These are phyloP conservation scores for Yponomeuta plumbellus DNA, from an alignment of 2,888 invertebrate genomes.

Conservation along the genomic window DNA sequence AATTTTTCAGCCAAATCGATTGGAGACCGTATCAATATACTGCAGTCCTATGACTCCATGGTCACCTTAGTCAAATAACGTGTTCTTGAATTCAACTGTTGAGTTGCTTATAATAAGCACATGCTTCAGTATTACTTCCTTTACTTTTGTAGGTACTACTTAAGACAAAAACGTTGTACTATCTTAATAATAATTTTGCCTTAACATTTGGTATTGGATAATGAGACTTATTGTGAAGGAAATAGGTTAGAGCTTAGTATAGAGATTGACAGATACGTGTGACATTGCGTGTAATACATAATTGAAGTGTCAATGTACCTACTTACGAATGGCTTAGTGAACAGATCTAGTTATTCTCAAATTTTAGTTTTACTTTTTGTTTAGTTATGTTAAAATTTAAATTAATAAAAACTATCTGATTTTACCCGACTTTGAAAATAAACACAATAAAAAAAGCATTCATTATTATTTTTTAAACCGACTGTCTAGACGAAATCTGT, in stretches of 20 bases:
- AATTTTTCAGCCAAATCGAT: too few species aligned
- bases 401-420: too few species aligned
- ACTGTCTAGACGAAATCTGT: too few species aligned
- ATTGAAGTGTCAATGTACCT: background rate
- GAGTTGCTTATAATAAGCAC: slow-evolving; percentile 56
- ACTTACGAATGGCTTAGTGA: background rate
- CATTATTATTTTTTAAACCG: too few species aligned
- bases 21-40: too few species aligned
- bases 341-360: background rate
- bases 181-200: background rate
- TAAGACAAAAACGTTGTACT: background rate
- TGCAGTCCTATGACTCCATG: slow-evolving; percentile 22
- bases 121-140: slow-evolving; percentile 56
- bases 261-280: background rate
- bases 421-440: too few species aligned
- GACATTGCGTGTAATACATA: background rate
- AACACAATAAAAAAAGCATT: too few species aligned
- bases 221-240: background rate
- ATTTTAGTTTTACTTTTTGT: too few species aligned
- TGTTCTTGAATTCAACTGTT: slow-evolving; percentile 37
- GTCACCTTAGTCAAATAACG: slow-evolving; percentile 36
- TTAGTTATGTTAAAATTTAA: too few species aligned
- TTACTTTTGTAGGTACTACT: slow-evolving; percentile 22
- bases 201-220: background rate
- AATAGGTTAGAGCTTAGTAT: background rate